These are phyloP conservation scores for Troglohyphantes excavatus DNA, from an alignment of 2,888 invertebrate species.

Conservation along the genomic window DNA sequence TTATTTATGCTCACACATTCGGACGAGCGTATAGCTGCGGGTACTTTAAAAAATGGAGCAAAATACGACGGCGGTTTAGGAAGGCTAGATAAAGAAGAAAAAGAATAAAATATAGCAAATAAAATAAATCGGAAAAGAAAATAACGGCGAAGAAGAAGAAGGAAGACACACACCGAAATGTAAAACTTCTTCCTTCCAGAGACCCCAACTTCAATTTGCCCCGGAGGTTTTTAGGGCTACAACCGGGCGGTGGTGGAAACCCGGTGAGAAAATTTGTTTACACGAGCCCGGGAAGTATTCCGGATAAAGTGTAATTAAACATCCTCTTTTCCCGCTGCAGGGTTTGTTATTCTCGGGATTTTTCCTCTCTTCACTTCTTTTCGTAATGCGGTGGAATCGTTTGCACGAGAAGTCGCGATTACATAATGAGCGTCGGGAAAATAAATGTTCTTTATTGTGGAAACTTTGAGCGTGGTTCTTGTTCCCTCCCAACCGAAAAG, in stretches of 20 bases:
- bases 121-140: slow-evolving; percentile 43
- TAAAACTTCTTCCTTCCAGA: slow-evolving; percentile 34
- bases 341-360: slow-evolving; percentile 23
- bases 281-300: slow-evolving; percentile 6
- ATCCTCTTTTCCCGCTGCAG: not conserved
- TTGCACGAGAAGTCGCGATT: slow-evolving; percentile 28
- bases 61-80: slow-evolving; percentile 1
- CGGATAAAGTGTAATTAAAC: slow-evolving; percentile 49
- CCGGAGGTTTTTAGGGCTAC: slow-evolving; percentile 1
- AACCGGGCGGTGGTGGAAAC: not conserved
- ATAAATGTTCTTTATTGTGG: slow-evolving; percentile 31
- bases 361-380: slow-evolving; percentile 22
- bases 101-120: slow-evolving; percentile 41
- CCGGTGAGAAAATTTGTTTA: slow-evolving; percentile 29
- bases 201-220: slow-evolving; percentile 38
- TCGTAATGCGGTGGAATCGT: slow-evolving; percentile 25
- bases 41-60: slow-evolving; percentile 8
- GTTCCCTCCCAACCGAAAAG: not conserved
- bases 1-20: slow-evolving; percentile 62
- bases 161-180: slow-evolving; percentile 2
- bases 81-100: slow-evolving; percentile 8
- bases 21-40: slow-evolving; percentile 20
- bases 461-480: slow-evolving; percentile 14
- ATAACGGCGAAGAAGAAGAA: not conserved
- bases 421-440: slow-evolving; percentile 41